These are phyloP conservation scores for Thaumatotibia leucotreta DNA, from an alignment of 1,140 invertebrate species.

Conservation along the genomic window DNA sequence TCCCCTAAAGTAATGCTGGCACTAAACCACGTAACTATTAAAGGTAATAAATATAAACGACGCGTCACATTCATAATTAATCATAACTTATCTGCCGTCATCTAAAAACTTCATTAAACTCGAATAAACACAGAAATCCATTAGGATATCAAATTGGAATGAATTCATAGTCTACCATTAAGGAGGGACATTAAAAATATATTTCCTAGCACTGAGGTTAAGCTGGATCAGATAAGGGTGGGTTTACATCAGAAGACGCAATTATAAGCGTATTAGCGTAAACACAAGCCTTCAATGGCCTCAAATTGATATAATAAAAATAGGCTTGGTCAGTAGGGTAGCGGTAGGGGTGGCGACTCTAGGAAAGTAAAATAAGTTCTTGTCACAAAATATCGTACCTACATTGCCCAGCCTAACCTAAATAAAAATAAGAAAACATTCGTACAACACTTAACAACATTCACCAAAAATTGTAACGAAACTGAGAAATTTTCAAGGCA, in stretches of 20 bases:
- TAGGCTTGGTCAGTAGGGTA: constrained; percentile 39
- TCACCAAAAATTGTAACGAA: no score
- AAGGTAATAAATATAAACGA: background rate
- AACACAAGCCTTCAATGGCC: constrained; percentile 69
- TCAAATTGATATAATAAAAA: constrained; percentile 76
- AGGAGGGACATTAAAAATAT: constrained; percentile 16
- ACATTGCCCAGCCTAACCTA: no score
- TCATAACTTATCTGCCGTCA: background rate
- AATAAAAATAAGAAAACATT: no score
- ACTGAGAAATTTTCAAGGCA: no score
- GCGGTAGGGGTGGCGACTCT: constrained; percentile 31
- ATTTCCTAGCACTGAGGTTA: constrained; percentile 46
- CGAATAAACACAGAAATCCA: constrained; percentile 5
- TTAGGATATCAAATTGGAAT: constrained; percentile 2
- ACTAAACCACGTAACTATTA: no score
- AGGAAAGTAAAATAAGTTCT: no score
- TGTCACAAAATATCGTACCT: no score
- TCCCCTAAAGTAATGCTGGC: no score
- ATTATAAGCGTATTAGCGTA: constrained; percentile 73
- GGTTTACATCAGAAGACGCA: constrained; percentile 50
- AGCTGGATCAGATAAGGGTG: constrained; percentile 51
- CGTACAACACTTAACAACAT: no score
- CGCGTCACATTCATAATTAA: background rate
- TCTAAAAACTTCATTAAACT: constrained; percentile 6
- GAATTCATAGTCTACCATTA: background rate